Evolutionary conservation across 1,140 invertebrate species (phyloP), one percentile per base, ranked within the genome.

Genomic region (Calosoma granatense): DNA sequence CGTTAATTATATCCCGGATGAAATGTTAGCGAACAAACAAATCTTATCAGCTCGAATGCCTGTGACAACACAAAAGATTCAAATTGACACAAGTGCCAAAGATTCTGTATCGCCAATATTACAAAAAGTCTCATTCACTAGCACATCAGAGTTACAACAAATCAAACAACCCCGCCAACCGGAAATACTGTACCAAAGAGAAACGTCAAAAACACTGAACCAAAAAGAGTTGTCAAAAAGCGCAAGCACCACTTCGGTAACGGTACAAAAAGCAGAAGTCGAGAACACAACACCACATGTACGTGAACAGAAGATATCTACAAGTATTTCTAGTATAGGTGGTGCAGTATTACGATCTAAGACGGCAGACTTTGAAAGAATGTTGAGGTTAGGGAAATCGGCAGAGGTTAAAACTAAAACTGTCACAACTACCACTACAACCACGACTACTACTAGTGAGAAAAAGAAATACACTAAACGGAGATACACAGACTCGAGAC

Each of bases 281-380:
- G 62, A 55, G 53, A 54, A 68, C 69, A 53, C 67, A 71, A 47
- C 69, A 72, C 20, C 61, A 68, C 20, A 61, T 67, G 11, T 68
- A 65, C 20, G 70, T 66, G 72, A 74, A 47, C 67, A 67, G 1
- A 74, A 71, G 59, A 65, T 70, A 36, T 80, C 78, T 14, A 72
- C 81, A 1, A 81, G 78, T 63, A 85, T 85, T 62, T 79, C 81
- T 0, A 83, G 75, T 59, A 83, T 85, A 53, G 82, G 82, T 6
- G 81, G 81, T 22, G 81, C 79, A 15, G 82, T 85, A 22, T 65
- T 85, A 54, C 73, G 79, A 60, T 84, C 83, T 2, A 83, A 83
- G 67, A 84, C 82, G 0, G 82, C 80, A 0, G 81, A 85, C 59
- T 81, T 85, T 60, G 82, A 85, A 62, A 74, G 80, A 62, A 81